Evolutionary conservation across 2,113 vertebrate genomes (phyloP), one percentile per base, ranked within the genome.

Genomic region (Erythrocercus mccallii): DNA sequence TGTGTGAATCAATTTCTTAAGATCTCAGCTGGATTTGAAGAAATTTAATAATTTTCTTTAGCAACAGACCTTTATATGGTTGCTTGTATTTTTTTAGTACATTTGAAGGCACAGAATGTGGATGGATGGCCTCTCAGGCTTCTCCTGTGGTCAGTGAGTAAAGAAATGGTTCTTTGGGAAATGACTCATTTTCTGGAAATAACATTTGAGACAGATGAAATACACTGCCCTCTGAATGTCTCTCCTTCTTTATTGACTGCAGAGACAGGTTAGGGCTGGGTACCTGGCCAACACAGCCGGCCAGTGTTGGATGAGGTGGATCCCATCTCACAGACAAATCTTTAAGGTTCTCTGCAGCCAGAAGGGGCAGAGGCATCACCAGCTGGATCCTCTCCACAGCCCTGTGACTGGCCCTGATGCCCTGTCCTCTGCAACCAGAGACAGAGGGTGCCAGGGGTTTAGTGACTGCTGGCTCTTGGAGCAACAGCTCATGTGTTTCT

Each of bases 381-480:
- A 65, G 12, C 44, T 37, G 74, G 57, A 76, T 69, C 14, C 33
- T 57, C 50, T n/a, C 68, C 35, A 60, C 6, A 37, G 23, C 28
- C 47, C 25, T 11, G 19, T 2, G 2, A 10, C 24, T 68, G 57
- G 16, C 19, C 24, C 15, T 35, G 20, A 11, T 19, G 51, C 10
- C 27, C 35, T 61, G 28, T 30, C 45, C 35, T 70, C 61, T 88
- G 65, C 51, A 58, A 20, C 22, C 40, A 62, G 28, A 42, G 20
- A 38, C 4, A 10, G 37, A 53, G 58, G 7, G 11, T 4, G 1
- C 44, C 8, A 17, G 27, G 5, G 44, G 12, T 8, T 48, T 0
- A 1, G 44, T 56, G 70, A 6, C 33, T 45, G 10, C 5, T 2
- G 23, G 31, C 20, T 18, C 40, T 86, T 70, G 54, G 40, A 72